Base-by-base conservation (phyloP, 2,888 invertebrate species). In the Zygothrica quintamaculata region DNA sequence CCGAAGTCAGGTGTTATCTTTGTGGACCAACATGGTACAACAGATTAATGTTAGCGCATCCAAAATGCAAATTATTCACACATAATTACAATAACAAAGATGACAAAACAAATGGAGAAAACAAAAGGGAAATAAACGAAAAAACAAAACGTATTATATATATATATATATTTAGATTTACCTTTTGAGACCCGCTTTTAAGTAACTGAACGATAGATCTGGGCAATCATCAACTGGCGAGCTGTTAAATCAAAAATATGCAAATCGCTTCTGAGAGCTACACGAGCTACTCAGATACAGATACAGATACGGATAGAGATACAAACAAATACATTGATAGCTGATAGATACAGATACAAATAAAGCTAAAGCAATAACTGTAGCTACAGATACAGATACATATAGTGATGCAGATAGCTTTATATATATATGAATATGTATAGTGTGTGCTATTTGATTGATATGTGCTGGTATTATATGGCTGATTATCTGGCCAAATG, bases 201-300 rank as follows among this genome's bases (percentile, higher is more conserved):
- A 52, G 52, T 52, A 62, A 42, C 66, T 64, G 53, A 37, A 15
- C 26, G 26, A 26, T 37, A 53, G 57, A 65, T 57, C 50, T 64
- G 50, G 67, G 42, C 68, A 67, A 71, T 74, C 74, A 74, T 36
- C 36, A 59, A 62, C 42, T 65, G 44, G 52, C 74, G 85, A 79
- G 85, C 76, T 77, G 85, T 73, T 88, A 88, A 85, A 84, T 84
- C 74, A 88, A 84, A 87, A 85, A 86, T 80, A 80, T 87, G 88
- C 84, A 87, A 88, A 88, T 88, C 65, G 70, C 72, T 36, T 47
- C 55, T 22, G 64, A 75, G 77, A 71, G 68, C 67, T 52, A 65
- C 73, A 75, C 77, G 67, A 31, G 31, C 31, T 31, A 31, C 31
- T n/a, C 9, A 5, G 5, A n/a, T n/a, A 22, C 18, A 22, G 18